Base-by-base conservation (phyloP, 2,888 invertebrate genomes). In the Nomada ferruginata region DNA sequence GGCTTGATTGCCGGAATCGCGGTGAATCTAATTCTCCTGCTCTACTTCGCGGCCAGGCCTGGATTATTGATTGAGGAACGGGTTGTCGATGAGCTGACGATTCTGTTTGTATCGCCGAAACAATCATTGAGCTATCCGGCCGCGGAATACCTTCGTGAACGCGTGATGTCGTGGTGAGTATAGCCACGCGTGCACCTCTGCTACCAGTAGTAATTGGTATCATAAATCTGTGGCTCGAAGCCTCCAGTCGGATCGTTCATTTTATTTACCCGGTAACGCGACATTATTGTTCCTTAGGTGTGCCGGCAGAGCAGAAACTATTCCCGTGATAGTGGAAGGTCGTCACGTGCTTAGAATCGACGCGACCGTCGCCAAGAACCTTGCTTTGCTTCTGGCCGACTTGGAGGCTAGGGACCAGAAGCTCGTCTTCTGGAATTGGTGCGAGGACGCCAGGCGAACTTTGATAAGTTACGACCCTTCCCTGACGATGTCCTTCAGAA, bases 31-130 rank as follows among this genome's bases (percentile, higher is more conserved):
- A 80, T 96, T 18, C 92, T 97, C 50, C 92, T 97, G 36, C 94
- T 97, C 18, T 96, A 96, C 90, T 95, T 95, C 87, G 95, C 95
- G 69, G 96, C 97, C 0, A 94, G 96, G 74, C 97, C 97, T 0
- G 95, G 95, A 50, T 93, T 97, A 29, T 92, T 95, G 76, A 94
- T 96, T 44, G 94, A 96, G 87, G 94, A 94, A 87, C 93, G 95
- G 76, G 93, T 94, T 87, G 95, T 96, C 91, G 87, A 92, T 84
- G 95, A 95, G 94, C 77, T 85, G 57, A 85, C 82, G 53, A 83
- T 92, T 52, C 90, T 93, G 59, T 86, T 91, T 73, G 90, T 92
- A 64, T 89, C 89, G 79, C 92, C 91, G 60, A 91, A 91, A 78
- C 91, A 92, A 86, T 93, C 92, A 10, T 92, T 96, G 76, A 94